phyloP scores from a whole-genome alignment of 2,113 vertebrate genomes.

The Poeciliopsis turrubarensis region DNA sequence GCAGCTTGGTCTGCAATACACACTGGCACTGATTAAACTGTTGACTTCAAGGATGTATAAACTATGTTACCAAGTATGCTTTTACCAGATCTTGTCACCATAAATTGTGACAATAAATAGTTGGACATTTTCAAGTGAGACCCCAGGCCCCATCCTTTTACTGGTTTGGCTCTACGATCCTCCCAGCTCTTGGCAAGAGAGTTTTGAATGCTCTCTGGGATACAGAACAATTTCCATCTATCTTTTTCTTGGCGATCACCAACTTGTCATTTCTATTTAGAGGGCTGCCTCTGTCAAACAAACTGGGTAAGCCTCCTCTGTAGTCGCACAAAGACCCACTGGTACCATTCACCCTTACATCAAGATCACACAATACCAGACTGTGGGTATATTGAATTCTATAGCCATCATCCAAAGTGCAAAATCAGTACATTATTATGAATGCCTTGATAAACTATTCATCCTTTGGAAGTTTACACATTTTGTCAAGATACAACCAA shows the following conservation, averaged over 20 bases:
- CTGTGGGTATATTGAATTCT: neutral
- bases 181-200: neutral
- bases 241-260: neutral
- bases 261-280: neutral
- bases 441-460: neutral
- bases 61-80: neutral
- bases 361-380: neutral
- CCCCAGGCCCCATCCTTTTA: neutral
- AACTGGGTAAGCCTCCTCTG: neutral
- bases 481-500: neutral
- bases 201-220: neutral
- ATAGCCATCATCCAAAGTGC: neutral
- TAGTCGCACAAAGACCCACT: neutral
- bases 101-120: neutral
- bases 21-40: neutral
- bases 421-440: neutral
- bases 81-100: neutral
- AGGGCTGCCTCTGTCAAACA: neutral
- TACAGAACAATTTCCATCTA: neutral
- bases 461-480: neutral
- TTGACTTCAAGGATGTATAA: neutral
- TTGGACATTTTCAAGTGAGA: neutral
- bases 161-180: neutral
- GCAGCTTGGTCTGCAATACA: neutral
- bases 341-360: neutral